Evolutionary conservation across 2,113 vertebrate species (phyloP).

Genomic region (Microcebus jonahi): DNA sequence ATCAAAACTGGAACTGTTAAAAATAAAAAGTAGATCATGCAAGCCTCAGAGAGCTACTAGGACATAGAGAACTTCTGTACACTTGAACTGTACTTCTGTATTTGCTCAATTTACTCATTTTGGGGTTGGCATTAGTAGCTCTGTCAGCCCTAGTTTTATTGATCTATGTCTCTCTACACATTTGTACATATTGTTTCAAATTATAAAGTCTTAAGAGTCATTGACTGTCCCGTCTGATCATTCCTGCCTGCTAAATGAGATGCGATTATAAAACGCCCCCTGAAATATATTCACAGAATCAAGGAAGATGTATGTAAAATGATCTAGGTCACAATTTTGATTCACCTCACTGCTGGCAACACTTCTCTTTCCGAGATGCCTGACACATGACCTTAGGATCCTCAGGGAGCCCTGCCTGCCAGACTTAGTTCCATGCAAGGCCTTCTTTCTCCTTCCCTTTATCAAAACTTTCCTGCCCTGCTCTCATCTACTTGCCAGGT

Average conservation of each 20-base stretch:
- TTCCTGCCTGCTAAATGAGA: background rate
- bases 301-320: background rate
- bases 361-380: background rate
- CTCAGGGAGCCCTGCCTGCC: background rate
- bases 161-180: background rate
- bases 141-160: background rate
- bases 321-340: background rate
- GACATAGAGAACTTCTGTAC: too few species aligned
- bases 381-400: background rate
- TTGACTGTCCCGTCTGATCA: background rate
- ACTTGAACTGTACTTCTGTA: background rate
- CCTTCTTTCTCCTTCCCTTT: background rate
- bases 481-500: background rate
- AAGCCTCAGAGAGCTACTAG: background rate
- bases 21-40: background rate
- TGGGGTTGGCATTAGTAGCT: too few species aligned
- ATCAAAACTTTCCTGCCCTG: background rate
- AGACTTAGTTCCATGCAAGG: too few species aligned
- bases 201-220: background rate
- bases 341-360: background rate
- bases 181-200: background rate
- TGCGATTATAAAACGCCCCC: background rate
- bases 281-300: background rate
- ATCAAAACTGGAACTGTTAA: background rate
- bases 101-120: background rate